Base-by-base conservation (phyloP, 2,113 vertebrate species). In the Hirundichthys speculiger region DNA sequence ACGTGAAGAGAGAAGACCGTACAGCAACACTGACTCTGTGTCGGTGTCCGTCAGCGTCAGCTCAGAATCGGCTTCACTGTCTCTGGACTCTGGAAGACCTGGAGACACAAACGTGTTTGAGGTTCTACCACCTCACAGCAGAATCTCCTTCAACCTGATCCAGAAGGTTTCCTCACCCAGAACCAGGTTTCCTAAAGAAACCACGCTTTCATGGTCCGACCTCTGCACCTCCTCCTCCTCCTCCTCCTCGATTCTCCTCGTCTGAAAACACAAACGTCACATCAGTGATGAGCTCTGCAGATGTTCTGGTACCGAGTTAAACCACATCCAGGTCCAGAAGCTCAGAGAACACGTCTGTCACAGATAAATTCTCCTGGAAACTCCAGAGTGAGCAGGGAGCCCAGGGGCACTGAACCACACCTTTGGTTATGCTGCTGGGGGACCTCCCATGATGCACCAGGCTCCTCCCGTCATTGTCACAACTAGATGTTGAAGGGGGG, bases 21-120 rank as follows among this genome's bases (percentile, higher is more conserved):
- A 18, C 16, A 50, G 20, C 22, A 14, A 38, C 19, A 91, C 91
- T 92, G 58, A 93, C 91, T 92, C 90, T 0, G 87, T 88, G 78
- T 92, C 91, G 0, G 89, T 91, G 82, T 92, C 90, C 0, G 90
- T 92, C 70, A 88, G 70, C 1, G 86, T 90, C 55, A 91, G 90
- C 14, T 92, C 91, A 1, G 91, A 88, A 42, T 90, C 89, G 0
- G 82, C 80, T 48, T 89, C 84, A 3, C 74, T 88, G 49, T 92
- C 90, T 19, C 67, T 75, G 41, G 47, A 79, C 3, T 59, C 48
- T 13, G 77, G 10, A 20, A 80, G 39, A 69, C 55, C 75, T 79
- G 42, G 5, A 30, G 48, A 45, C 25, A 78, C 19, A 50, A 14
- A 71, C 4, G 24, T 18, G 41, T 9, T 3, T 46, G 6, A 34